phyloP scores from a whole-genome alignment of 2,113 vertebrate species.

The Aphyosemion australe region DNA sequence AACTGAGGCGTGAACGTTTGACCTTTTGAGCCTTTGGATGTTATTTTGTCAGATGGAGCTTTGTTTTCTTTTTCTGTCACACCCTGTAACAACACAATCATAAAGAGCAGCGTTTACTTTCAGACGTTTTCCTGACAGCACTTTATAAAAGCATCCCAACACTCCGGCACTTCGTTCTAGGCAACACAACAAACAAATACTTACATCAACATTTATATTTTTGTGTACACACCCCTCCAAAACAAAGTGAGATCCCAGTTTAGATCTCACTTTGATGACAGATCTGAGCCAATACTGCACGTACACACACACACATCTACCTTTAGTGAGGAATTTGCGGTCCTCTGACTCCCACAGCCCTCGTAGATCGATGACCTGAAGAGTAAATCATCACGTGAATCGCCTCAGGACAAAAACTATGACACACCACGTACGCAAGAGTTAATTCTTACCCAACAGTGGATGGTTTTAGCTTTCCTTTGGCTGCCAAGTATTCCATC shows the following conservation, averaged over 20 bases:
- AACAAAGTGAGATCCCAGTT: too few species aligned
- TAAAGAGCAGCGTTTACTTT: background rate
- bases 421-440: accelerated
- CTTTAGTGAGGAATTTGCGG: slow-evolving; percentile 13
- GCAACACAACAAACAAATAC: too few species aligned
- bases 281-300: too few species aligned
- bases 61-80: slow-evolving; percentile 69
- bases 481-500: slow-evolving; percentile 74
- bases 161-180: too few species aligned
- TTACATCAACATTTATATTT: too few species aligned
- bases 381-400: background rate
- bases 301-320: background rate
- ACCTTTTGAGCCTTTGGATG: background rate
- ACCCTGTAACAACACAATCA: slow-evolving; percentile 43
- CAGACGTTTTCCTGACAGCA: too few species aligned
- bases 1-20: background rate
- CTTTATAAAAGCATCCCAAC: too few species aligned
- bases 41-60: slow-evolving; percentile 2
- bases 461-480: slow-evolving; percentile 63
- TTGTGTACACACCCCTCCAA: background rate
- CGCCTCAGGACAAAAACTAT: accelerated
- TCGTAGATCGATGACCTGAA: slow-evolving; percentile 46
- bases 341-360: slow-evolving; percentile 3
- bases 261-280: too few species aligned
- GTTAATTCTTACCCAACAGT: slow-evolving; percentile 61